Evolutionary conservation across 1,140 invertebrate species (phyloP).

Genomic region (Araneus ventricosus): DNA sequence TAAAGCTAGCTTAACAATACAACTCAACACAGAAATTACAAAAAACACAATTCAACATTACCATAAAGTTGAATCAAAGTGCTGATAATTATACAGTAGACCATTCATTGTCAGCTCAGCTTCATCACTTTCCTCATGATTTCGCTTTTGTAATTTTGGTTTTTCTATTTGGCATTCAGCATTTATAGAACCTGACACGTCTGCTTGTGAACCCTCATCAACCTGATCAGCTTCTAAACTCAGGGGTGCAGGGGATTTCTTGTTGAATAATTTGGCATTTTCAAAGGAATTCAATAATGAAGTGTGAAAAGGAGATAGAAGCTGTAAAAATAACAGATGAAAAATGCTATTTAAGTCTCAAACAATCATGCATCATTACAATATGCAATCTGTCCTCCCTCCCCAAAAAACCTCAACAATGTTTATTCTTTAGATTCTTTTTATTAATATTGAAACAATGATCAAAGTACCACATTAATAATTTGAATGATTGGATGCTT

Average conservation of each 20-base stretch:
- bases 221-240: conserved; percentile 14
- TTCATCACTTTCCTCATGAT: conserved; percentile 53
- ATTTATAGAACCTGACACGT: not conserved
- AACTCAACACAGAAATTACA: not conserved
- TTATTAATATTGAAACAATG: no score
- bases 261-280: conserved; percentile 64
- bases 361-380: no score
- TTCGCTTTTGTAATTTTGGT: conserved; percentile 40
- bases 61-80: conserved; percentile 44
- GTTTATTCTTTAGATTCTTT: no score
- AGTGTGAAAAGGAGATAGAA: conserved; percentile 59
- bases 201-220: not conserved
- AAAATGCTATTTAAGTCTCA: no score
- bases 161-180: conserved; percentile 43
- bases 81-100: conserved; percentile 46
- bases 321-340: conserved; percentile 21
- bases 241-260: not conserved
- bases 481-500: no score
- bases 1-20: not conserved
- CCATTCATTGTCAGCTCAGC: conserved; percentile 29
- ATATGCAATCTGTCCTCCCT: no score
- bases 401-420: no score
- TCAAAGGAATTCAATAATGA: conserved; percentile 69
- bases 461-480: no score
- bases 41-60: conserved; percentile 23